phyloP scores from a whole-genome alignment of 2,113 vertebrate species.

The Gorsachius goisagi region DNA sequence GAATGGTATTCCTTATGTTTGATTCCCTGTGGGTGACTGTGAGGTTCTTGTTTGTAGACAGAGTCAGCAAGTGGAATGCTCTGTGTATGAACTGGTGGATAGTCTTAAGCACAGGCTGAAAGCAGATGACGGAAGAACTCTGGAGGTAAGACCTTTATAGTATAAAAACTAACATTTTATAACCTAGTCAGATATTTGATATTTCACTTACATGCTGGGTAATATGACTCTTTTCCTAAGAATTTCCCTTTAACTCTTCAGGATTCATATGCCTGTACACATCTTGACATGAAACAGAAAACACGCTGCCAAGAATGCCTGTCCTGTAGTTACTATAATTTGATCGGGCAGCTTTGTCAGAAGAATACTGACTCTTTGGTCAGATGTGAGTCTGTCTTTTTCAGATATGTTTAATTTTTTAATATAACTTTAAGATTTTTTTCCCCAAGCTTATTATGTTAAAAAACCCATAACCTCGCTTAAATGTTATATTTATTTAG shows the following conservation, averaged over 20 bases:
- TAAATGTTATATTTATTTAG: constrained; percentile 52
- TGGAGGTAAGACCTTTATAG: constrained; percentile 65
- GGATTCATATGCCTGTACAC: constrained; percentile 75
- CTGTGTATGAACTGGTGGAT: constrained; percentile 73
- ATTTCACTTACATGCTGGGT: not conserved
- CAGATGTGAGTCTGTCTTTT: constrained; percentile 72
- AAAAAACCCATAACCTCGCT: not conserved
- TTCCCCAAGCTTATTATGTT: not conserved
- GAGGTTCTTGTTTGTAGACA: constrained; percentile 69
- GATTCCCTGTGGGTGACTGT: not conserved
- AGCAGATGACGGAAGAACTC: constrained; percentile 37
- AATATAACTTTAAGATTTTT: not conserved
- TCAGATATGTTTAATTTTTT: not conserved
- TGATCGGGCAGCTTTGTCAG: constrained; percentile 81
- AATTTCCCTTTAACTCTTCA: constrained; percentile 30
- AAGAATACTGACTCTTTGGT: constrained; percentile 83
- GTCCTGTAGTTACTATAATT: constrained; percentile 78
- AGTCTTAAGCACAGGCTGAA: constrained; percentile 76
- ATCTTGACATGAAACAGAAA: constrained; percentile 76
- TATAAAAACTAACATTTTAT: not conserved
- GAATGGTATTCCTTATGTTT: not conserved
- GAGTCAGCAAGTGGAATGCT: constrained; percentile 81
- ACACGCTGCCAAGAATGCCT: constrained; percentile 83
- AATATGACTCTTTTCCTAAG: not conserved
- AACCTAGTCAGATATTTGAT: not conserved